These are phyloP conservation scores for Thamnaconus septentrionalis DNA, from an alignment of 2,113 vertebrate species.

Conservation along the genomic window DNA sequence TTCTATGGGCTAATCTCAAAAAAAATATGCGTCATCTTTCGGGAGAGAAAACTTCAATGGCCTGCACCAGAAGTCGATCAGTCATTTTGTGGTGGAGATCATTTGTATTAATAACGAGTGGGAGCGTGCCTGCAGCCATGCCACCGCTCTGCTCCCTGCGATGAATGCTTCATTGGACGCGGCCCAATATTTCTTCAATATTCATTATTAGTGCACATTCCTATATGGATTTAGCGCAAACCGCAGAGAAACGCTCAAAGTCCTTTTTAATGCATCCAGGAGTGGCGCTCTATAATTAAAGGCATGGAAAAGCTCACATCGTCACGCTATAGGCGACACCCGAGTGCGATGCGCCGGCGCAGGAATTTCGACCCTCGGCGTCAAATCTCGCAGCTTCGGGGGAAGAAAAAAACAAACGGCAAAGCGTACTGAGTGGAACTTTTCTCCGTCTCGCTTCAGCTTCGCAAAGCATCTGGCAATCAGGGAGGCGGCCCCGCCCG, in stretches of 20 bases:
- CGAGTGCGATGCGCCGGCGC: neutral
- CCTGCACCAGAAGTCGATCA: conserved; percentile 41
- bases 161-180: conserved; percentile 65
- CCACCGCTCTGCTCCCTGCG: conserved; percentile 49
- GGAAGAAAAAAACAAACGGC: no score
- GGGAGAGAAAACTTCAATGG: conserved; percentile 39
- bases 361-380: conserved; percentile 5
- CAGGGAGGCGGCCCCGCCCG: no score
- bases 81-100: conserved; percentile 49
- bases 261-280: conserved; percentile 37
- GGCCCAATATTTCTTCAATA: conserved; percentile 57
- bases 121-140: conserved; percentile 50
- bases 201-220: conserved; percentile 53
- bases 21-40: conserved; percentile 21
- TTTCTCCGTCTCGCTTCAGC: no score
- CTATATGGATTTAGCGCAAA: conserved; percentile 47
- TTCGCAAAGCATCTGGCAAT: no score
- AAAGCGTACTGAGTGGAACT: no score
- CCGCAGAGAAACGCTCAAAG: conserved; percentile 37
- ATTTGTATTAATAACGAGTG: conserved; percentile 65
- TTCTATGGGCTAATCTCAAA: no score
- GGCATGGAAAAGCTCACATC: conserved; percentile 24
- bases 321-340: conserved; percentile 27
- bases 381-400: neutral
- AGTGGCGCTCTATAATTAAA: conserved; percentile 28